Conservation (phyloP, 2,888 invertebrate species). For the Noctuana brunneofusca region DNA sequence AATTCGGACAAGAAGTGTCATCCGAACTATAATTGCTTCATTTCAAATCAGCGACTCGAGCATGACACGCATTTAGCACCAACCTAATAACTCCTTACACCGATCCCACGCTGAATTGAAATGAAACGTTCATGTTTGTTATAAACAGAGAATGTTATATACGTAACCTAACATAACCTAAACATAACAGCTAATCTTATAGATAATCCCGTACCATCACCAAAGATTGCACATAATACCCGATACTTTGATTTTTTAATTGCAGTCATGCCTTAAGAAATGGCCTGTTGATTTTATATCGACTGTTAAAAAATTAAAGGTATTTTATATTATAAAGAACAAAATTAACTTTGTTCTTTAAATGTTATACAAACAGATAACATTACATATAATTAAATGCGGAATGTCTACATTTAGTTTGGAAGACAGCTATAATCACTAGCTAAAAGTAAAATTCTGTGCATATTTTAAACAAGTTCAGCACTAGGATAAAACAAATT, state of each 20-base stretch:
- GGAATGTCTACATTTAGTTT: conserved; percentile 64
- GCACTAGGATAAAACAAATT: conserved; percentile 49
- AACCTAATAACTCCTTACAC: conserved; percentile 51
- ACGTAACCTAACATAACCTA: conserved; percentile 58
- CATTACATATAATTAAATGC: conserved; percentile 43
- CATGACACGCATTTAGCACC: conserved; percentile 62
- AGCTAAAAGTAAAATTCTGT: conserved; percentile 31
- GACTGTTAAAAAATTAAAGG: conserved; percentile 80
- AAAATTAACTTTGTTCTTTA: conserved; percentile 50
- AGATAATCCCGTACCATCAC: conserved; percentile 85
- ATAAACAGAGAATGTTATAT: conserved; percentile 54
- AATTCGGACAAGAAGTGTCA: conserved; percentile 77
- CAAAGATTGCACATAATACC: conserved; percentile 93
- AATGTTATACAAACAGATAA: conserved; percentile 31
- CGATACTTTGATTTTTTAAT: conserved; percentile 86
- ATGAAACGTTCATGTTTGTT: conserved; percentile 63
- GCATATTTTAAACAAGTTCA: conserved; percentile 38
- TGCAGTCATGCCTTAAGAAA: conserved; percentile 74
- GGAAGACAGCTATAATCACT: conserved; percentile 66
- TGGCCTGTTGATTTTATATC: conserved; percentile 62
- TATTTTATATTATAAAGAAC: conserved; percentile 73
- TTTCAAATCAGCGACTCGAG: conserved; percentile 71
- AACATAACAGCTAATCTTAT: conserved; percentile 63
- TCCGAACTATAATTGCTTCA: conserved; percentile 75
- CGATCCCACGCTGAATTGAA: conserved; percentile 69